Percentiles rank a stretch among this genome's conserved stretches.
Conservation (phyloP, 1,140 invertebrate species). For the Drosophila dunni region DNA sequence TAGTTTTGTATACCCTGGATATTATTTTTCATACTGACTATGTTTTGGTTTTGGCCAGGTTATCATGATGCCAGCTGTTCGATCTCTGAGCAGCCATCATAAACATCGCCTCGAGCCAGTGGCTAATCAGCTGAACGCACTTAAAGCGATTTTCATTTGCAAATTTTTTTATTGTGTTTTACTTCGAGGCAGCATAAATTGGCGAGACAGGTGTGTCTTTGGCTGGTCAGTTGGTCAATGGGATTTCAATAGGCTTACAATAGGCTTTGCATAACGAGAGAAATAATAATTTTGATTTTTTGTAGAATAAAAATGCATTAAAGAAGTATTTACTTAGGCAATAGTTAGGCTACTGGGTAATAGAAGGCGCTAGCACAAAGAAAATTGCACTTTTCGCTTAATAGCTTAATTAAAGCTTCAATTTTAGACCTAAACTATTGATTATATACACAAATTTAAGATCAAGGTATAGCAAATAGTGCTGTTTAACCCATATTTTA, state of each 20-base stretch:
- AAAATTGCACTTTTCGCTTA: no score
- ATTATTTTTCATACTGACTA: no score
- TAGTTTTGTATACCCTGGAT: constrained; percentile 4
- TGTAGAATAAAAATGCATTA: no score
- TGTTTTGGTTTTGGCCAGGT: constrained; percentile 28
- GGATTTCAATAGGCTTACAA: background rate
- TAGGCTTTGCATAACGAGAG: no score
- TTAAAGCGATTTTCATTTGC: constrained; percentile 66
- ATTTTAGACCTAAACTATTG: background rate
- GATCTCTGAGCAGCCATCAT: constrained; percentile 41
- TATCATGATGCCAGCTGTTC: constrained; percentile 71
- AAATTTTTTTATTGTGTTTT: constrained; percentile 1
- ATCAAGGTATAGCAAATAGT: background rate
- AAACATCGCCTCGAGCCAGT: constrained; percentile 42
- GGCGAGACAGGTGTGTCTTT: constrained; percentile 21
- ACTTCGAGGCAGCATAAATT: constrained; percentile 38
- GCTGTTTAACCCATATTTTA: background rate
- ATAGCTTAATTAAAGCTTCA: background rate
- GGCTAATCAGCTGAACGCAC: constrained; percentile 64
- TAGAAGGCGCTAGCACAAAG: no score
- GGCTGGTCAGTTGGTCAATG: constrained; percentile 27
- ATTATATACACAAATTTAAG: background rate
- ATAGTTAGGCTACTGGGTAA: no score
- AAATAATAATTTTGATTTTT: no score
- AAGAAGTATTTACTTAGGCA: no score